Conservation (phyloP, 2,888 invertebrate genomes). For the Cataglyphis cursor region DNA sequence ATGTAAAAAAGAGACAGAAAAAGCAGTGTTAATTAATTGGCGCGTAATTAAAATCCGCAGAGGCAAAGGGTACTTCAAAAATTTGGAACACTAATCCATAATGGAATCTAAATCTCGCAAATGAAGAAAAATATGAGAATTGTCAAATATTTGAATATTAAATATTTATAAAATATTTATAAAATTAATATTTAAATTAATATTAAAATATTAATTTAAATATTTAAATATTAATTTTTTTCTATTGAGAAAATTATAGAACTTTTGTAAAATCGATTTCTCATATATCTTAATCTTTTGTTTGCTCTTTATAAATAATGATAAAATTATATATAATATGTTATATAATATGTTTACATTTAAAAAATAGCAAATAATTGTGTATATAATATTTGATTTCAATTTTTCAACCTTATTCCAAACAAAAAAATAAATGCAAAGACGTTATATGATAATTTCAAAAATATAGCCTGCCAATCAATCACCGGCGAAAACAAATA, state of each 20-base stretch:
- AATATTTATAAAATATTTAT: too few relatives aligned
- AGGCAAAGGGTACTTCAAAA: constrained; percentile 72
- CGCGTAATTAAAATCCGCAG: constrained; percentile 82
- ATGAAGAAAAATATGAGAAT: background rate
- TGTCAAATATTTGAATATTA: background rate
- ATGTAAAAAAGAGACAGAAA: constrained; percentile 44
- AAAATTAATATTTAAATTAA: background rate
- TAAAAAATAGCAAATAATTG: background rate
- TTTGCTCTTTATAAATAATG: background rate
- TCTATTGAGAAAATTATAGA: background rate
- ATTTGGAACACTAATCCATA: constrained; percentile 43
- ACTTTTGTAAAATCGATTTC: background rate
- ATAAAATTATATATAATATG: background rate
- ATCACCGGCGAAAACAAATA: background rate
- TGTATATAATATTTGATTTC: background rate
- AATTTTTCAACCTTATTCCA: background rate
- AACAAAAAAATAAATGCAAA: background rate
- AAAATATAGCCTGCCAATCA: background rate
- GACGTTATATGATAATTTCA: background rate
- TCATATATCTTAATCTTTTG: background rate
- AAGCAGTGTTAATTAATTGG: constrained; percentile 83
- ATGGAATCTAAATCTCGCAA: background rate
- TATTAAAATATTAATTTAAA: background rate
- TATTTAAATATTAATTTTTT: too few relatives aligned
- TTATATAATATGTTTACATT: background rate